phyloP scores from a whole-genome alignment of 1,140 invertebrate genomes.

The Drosophila fuyamai region DNA sequence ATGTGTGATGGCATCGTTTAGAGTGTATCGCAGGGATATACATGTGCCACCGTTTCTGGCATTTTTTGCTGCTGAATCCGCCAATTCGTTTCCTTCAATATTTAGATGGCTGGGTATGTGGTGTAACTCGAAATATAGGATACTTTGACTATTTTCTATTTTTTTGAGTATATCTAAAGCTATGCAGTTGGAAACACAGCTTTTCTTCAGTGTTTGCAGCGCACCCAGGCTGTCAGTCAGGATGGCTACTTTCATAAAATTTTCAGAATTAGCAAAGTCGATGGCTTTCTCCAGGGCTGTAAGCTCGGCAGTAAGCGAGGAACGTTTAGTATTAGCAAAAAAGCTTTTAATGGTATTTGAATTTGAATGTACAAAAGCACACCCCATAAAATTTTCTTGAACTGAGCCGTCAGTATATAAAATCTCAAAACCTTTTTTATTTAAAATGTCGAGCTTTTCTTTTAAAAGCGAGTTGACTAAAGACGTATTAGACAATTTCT shows the following conservation, averaged over 20 bases:
- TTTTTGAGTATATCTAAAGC: background rate
- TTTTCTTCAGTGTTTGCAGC: constrained; percentile 3
- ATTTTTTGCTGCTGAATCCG: constrained; percentile 1
- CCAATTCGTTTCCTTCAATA: constrained; percentile 1
- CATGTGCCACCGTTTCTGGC: background rate
- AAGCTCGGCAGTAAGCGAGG: too few relatives aligned
- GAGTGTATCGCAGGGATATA: background rate
- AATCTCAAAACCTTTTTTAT: background rate
- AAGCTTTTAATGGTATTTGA: too few relatives aligned
- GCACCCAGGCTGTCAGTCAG: too few relatives aligned
- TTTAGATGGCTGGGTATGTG: constrained; percentile 1
- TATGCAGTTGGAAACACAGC: constrained; percentile 1
- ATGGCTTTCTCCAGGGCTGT: too few relatives aligned
- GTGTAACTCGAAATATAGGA: background rate
- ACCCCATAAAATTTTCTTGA: too few relatives aligned
- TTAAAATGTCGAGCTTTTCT: constrained; percentile 1
- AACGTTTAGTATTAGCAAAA: too few relatives aligned
- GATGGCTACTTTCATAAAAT: too few relatives aligned
- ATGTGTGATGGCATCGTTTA: constrained; percentile 3
- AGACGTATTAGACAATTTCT: too few relatives aligned
- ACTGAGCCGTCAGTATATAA: too few relatives aligned
- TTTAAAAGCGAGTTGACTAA: background rate
- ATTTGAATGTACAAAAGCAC: too few relatives aligned
- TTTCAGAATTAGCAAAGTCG: too few relatives aligned
- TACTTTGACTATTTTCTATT: constrained; percentile 3